phyloP scores from a whole-genome alignment of 23 tunicate genomes.

The Diplosoma virens region DNA sequence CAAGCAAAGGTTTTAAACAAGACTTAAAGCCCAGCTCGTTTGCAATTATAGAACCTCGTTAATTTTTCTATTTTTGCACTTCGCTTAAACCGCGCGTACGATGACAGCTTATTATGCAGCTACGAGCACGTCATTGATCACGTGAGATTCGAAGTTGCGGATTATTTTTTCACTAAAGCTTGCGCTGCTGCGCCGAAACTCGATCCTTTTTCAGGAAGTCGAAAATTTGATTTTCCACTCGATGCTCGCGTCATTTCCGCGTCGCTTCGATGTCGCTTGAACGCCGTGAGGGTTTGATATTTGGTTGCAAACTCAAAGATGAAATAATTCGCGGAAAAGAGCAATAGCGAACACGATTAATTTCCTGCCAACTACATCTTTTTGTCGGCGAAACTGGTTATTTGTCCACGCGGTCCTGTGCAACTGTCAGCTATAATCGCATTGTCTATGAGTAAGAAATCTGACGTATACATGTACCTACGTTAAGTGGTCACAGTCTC shows the following conservation, averaged over 20 bases:
- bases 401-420: neutral
- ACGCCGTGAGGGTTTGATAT: neutral
- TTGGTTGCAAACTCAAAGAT: neutral
- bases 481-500: too few relatives aligned
- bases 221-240: neutral
- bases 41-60: too few relatives aligned
- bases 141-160: too few relatives aligned
- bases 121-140: neutral
- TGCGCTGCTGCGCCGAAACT: neutral
- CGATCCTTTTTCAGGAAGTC: neutral
- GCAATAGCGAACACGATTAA: neutral
- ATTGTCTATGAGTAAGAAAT: neutral
- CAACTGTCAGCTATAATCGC: neutral
- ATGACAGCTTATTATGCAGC: too few relatives aligned
- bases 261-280: neutral
- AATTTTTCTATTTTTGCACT: too few relatives aligned
- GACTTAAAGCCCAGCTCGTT: too few relatives aligned
- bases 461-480: neutral
- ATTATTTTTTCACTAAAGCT: too few relatives aligned
- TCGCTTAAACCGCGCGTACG: too few relatives aligned
- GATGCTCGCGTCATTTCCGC: neutral
- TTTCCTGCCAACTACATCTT: neutral
- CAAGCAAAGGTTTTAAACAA: too few relatives aligned
- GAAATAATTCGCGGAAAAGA: neutral
- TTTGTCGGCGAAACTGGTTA: neutral